Conservation (phyloP, 2,888 invertebrate genomes). For the Ceriagrion tenellum region DNA sequence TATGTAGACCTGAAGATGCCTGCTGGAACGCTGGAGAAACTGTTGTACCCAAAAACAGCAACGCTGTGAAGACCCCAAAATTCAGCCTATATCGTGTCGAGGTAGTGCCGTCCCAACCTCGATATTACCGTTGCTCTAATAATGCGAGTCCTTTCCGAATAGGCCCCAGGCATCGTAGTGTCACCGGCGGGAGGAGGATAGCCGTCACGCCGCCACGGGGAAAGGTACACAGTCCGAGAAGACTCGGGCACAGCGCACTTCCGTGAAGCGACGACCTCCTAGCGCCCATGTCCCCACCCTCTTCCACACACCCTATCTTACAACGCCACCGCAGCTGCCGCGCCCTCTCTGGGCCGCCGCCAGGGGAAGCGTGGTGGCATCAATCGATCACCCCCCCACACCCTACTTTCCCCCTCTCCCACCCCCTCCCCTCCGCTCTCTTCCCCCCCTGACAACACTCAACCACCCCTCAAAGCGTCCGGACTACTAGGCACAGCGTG, state of each 20-base stretch:
- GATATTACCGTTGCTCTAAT: too few species aligned
- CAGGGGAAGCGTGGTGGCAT: slow-evolving; percentile 24
- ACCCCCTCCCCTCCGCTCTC: background rate
- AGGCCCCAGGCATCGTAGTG: background rate
- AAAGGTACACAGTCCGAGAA: background rate
- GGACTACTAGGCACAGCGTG: background rate
- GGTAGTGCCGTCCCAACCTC: too few species aligned
- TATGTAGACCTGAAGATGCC: too few species aligned
- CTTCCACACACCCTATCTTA: background rate
- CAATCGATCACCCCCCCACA: slow-evolving; percentile 3
- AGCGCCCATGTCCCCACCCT: too few species aligned
- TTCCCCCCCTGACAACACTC: background rate
- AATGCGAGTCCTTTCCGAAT: too few species aligned
- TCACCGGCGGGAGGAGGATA: background rate
- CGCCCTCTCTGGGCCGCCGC: background rate
- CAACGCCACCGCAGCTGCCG: background rate
- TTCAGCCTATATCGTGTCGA: too few species aligned
- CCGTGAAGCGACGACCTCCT: slow-evolving; percentile 49
- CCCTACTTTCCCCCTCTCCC: background rate
- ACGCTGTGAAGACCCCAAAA: too few species aligned
- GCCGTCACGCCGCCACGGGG: background rate
- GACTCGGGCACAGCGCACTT: background rate
- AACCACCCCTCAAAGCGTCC: background rate
- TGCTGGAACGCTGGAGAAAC: too few species aligned
- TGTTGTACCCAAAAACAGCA: too few species aligned